Evolutionary conservation across 2,888 invertebrate species (phyloP).

Genomic region (Heliconius sara): DNA sequence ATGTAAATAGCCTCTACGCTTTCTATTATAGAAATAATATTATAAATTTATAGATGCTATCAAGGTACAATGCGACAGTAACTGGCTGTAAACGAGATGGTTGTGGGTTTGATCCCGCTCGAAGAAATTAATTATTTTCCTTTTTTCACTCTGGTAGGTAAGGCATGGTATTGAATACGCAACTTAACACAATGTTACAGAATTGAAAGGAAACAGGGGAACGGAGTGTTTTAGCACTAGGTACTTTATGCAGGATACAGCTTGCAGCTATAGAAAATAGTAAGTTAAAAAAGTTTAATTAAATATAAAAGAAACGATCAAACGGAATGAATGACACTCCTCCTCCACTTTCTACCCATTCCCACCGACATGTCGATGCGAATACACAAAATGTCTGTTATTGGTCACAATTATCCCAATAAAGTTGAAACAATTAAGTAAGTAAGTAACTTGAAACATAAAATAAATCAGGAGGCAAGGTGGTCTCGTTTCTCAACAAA

Average conservation of each 20-base stretch:
- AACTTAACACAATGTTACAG: not conserved
- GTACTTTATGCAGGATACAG: too few relatives aligned
- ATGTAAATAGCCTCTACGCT: conserved; percentile 31
- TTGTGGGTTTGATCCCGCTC: not conserved
- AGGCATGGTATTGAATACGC: not conserved
- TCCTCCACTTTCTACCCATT: not conserved
- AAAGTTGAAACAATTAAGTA: conserved; percentile 35
- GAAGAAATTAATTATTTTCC: not conserved
- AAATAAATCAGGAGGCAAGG: conserved; percentile 35
- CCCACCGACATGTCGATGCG: not conserved
- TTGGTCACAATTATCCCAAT: conserved; percentile 31
- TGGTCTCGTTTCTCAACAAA: conserved; percentile 36
- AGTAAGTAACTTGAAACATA: conserved; percentile 27
- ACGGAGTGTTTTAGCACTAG: not conserved
- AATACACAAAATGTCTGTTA: conserved; percentile 8
- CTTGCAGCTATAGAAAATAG: too few relatives aligned
- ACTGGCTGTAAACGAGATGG: not conserved
- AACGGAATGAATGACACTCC: too few relatives aligned
- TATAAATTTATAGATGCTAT: conserved; percentile 1
- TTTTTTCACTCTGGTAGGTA: not conserved
- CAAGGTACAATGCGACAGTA: not conserved
- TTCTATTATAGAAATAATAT: conserved; percentile 28
- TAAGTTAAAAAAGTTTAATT: too few relatives aligned
- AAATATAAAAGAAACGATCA: too few relatives aligned
- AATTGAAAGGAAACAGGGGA: not conserved